These are phyloP conservation scores for Isaurus tuberculatus DNA, from an alignment of 92 coral and sea anemone species.

Conservation along the genomic window DNA sequence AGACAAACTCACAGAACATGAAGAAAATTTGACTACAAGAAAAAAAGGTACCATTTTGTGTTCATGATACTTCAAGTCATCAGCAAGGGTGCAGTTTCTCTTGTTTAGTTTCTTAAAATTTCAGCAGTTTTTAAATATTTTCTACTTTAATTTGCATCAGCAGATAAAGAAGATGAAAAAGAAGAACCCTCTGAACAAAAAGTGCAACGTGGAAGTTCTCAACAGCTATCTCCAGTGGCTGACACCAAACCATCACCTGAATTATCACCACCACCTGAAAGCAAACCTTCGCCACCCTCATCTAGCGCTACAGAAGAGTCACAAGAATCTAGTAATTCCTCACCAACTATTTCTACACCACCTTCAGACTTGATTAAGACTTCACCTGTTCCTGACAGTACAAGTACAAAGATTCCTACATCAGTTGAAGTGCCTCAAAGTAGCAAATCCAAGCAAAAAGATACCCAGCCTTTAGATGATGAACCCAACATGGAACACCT, in stretches of 20 bases:
- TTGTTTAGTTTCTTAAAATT: not conserved
- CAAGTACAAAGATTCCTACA: conserved; percentile 18
- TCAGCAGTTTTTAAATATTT: no score
- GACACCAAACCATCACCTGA: conserved; percentile 20
- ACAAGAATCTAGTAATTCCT: conserved; percentile 31
- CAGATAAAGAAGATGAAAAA: conserved; percentile 20
- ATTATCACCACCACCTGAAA: conserved; percentile 22
- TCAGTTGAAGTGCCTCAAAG: not conserved
- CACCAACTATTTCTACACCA: conserved; percentile 19
- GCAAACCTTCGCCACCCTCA: conserved; percentile 37
- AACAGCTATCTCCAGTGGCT: conserved; percentile 16
- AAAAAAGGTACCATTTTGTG: not conserved
- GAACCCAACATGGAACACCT: conserved; percentile 91
- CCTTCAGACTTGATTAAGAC: conserved; percentile 10
- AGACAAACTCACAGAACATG: not conserved
- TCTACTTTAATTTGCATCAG: not conserved
- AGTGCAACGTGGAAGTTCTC: conserved; percentile 4
- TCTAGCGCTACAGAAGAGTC: not conserved
- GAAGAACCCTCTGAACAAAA: conserved; percentile 30
- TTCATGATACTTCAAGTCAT: not conserved
- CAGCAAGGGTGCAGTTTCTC: not conserved
- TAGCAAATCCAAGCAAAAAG: not conserved
- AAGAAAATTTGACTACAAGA: not conserved
- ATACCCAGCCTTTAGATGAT: conserved; percentile 57
- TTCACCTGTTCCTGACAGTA: conserved; percentile 1